phyloP scores from a whole-genome alignment of 2,113 vertebrate genomes.

The Cyphomyrus discorhynchus region DNA sequence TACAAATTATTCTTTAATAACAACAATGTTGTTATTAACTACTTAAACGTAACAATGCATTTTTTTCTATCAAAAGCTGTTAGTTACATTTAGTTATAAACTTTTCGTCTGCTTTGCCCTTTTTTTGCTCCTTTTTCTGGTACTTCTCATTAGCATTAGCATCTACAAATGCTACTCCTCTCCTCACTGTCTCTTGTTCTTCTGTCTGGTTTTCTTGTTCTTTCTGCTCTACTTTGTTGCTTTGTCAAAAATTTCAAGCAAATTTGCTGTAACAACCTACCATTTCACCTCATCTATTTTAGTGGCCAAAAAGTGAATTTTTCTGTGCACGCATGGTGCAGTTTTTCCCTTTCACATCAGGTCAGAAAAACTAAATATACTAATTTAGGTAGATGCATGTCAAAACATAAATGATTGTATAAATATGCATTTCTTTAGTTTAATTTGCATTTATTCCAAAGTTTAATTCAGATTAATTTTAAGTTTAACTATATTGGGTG shows the following conservation, averaged over 20 bases:
- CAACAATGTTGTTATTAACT: neutral
- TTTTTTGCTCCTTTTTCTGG: neutral
- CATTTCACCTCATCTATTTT: neutral
- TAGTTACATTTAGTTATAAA: neutral
- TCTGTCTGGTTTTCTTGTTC: neutral
- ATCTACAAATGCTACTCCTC: neutral
- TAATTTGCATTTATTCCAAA: neutral
- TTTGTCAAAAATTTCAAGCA: neutral
- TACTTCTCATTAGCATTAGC: neutral
- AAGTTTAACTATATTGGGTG: neutral
- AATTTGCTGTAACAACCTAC: neutral
- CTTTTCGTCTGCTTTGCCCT: neutral
- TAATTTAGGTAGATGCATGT: neutral
- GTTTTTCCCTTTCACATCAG: neutral
- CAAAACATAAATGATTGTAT: neutral
- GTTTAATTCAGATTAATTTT: neutral
- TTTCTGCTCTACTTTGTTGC: neutral
- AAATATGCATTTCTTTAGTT: neutral
- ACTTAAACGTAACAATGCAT: neutral
- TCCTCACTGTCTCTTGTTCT: neutral
- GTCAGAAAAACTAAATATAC: neutral
- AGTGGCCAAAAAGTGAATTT: neutral
- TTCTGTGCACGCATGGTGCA: neutral
- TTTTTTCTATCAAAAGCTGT: neutral
- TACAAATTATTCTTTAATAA: neutral